Evolutionary conservation across 1,140 invertebrate species (phyloP).

Genomic region (Oryzaephilus surinamensis): DNA sequence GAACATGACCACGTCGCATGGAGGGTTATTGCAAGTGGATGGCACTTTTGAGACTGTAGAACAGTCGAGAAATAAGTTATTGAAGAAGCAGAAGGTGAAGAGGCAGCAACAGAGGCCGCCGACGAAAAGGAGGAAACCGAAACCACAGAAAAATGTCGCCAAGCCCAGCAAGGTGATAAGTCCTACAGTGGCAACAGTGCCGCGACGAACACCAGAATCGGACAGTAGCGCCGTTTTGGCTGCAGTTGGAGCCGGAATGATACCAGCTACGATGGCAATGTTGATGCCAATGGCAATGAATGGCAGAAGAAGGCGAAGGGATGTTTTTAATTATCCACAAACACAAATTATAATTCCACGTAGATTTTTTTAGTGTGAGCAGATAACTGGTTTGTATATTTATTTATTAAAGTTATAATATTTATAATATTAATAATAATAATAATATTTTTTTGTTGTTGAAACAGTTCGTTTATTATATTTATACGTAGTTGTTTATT

Average conservation of each 20-base stretch:
- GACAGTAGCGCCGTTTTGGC: conserved; percentile 53
- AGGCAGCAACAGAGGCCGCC: no score
- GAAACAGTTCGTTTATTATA: no score
- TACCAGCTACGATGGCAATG: conserved; percentile 69
- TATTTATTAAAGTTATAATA: conserved; percentile 4
- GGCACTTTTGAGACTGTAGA: conserved; percentile 59
- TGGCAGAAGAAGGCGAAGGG: conserved; percentile 37
- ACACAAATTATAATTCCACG: conserved; percentile 5
- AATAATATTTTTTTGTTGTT: no score
- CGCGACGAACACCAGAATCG: conserved; percentile 22
- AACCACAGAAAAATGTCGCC: conserved; percentile 5
- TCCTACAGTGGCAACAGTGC: conserved; percentile 5
- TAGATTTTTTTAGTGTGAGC: conserved; percentile 5
- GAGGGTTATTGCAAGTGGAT: conserved; percentile 62
- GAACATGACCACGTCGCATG: conserved; percentile 63
- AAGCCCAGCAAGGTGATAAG: conserved; percentile 6
- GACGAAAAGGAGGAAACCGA: conserved; percentile 12
- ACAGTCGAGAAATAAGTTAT: conserved; percentile 31
- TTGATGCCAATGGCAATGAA: conserved; percentile 64
- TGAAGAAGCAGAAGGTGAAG: conserved; percentile 20
- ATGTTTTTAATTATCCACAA: neutral
- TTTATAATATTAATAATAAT: no score
- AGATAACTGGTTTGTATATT: no score
- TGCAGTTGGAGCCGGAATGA: conserved; percentile 62
- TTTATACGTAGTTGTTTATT: no score